phyloP scores from a whole-genome alignment of 2,888 invertebrate species.

The Melanostoma mellinum region DNA sequence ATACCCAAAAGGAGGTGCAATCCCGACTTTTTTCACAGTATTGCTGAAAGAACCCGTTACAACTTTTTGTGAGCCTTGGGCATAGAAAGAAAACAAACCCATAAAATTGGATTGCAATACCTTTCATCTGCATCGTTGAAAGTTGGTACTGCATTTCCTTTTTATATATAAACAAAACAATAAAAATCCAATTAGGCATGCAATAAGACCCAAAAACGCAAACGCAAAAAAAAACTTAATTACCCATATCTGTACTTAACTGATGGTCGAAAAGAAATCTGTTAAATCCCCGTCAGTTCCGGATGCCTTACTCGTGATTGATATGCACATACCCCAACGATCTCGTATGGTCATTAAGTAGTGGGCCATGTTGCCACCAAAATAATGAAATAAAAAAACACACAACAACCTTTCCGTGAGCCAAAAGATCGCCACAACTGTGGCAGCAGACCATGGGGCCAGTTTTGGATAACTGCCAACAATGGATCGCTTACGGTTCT shows the following conservation, averaged over 20 bases:
- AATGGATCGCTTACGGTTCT: constrained; percentile 39
- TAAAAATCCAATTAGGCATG: constrained; percentile 6
- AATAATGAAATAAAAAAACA: constrained; percentile 10
- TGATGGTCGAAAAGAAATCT: constrained; percentile 62
- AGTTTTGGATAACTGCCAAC: constrained; percentile 39
- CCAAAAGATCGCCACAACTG: constrained; percentile 9
- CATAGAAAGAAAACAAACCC: too few relatives aligned
- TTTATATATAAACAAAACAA: constrained; percentile 39
- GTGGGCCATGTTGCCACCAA: constrained; percentile 28
- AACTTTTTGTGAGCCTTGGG: too few relatives aligned
- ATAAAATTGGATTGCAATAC: too few relatives aligned
- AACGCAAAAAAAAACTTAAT: constrained; percentile 42
- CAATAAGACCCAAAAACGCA: background rate
- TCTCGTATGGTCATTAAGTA: constrained; percentile 14
- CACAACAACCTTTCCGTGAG: constrained; percentile 41
- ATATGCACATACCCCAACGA: constrained; percentile 18
- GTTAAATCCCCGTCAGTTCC: constrained; percentile 57
- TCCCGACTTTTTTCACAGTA: too few relatives aligned
- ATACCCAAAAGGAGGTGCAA: too few relatives aligned
- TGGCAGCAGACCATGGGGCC: constrained; percentile 9
- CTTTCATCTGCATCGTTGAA: background rate
- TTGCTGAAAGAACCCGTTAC: too few relatives aligned
- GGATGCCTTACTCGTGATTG: constrained; percentile 47
- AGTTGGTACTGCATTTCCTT: constrained; percentile 16
- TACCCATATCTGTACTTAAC: constrained; percentile 47